phyloP scores from a whole-genome alignment of 2,888 invertebrate species.

The Hypomecis atomaria region DNA sequence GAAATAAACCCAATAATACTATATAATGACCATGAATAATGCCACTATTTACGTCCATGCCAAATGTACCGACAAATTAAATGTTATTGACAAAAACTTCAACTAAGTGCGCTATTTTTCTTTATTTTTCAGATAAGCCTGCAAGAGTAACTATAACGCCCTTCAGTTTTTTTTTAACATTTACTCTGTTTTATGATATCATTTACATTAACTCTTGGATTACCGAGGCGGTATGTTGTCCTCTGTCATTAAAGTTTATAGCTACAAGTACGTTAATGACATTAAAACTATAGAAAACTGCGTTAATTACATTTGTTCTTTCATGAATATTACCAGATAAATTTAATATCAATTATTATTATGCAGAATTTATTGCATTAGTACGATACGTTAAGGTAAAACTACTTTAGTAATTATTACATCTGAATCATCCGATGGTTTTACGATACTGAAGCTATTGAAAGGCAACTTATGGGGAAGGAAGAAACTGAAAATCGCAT shows the following conservation, averaged over 20 bases:
- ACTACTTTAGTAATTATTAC: conserved; percentile 1
- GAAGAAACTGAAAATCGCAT: conserved; percentile 1
- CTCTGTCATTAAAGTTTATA: conserved; percentile 21
- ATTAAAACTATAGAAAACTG: conserved; percentile 12
- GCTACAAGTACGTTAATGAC: conserved; percentile 11
- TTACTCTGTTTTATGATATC: conserved; percentile 8
- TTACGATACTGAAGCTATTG: neutral
- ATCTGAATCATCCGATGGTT: neutral
- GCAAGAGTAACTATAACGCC: neutral
- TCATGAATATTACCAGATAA: conserved; percentile 10
- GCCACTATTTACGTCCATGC: neutral
- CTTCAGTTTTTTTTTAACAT: conserved; percentile 2
- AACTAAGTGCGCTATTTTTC: neutral
- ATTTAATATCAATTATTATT: conserved; percentile 7
- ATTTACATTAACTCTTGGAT: conserved; percentile 21
- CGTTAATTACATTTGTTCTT: conserved; percentile 16
- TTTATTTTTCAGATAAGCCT: conserved; percentile 1
- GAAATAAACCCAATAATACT: neutral
- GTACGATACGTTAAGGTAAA: conserved; percentile 5
- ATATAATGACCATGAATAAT: conserved; percentile 10
- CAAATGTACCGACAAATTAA: conserved; percentile 9
- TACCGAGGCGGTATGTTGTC: conserved; percentile 5
- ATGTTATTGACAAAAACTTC: conserved; percentile 1
- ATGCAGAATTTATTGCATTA: neutral
- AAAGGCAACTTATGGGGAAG: neutral